Conservation (phyloP, 2,113 vertebrate species). For the Nibea coibor region DNA sequence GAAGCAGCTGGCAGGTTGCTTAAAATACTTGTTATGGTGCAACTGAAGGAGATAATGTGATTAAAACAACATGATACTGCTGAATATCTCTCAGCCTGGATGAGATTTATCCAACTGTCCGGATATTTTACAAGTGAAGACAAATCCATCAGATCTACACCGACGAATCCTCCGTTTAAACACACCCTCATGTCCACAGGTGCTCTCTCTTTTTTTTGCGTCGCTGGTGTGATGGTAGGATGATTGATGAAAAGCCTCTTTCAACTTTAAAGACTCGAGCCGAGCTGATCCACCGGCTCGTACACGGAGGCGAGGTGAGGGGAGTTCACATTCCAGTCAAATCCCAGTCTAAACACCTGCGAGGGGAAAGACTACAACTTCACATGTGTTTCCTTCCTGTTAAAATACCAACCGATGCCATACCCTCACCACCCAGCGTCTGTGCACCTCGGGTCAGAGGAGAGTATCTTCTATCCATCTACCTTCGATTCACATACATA, state of each 20-base stretch:
- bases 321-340: slow-evolving; percentile 69
- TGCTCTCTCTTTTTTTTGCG: slow-evolving; percentile 39
- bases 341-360: slow-evolving; percentile 82
- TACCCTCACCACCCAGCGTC: background rate
- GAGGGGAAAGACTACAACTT: slow-evolving; percentile 40
- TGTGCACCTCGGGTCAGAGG: background rate
- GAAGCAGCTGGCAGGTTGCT: background rate
- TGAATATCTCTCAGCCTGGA: background rate
- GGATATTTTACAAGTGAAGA: background rate
- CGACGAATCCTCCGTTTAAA: background rate
- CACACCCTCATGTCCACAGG: slow-evolving; percentile 49
- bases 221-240: slow-evolving; percentile 7
- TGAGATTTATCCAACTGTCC: background rate
- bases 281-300: slow-evolving; percentile 35
- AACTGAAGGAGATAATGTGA: background rate
- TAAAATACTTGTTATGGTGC: background rate
- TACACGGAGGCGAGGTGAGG: slow-evolving; percentile 29
- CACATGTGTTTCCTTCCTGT: slow-evolving; percentile 62
- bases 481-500: background rate
- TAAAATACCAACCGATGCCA: slow-evolving; percentile 19
- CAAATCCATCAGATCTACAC: slow-evolving; percentile 8
- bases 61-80: background rate
- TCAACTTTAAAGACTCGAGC: slow-evolving; percentile 51
- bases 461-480: background rate
- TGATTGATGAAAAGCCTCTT: slow-evolving; percentile 62